Evolutionary conservation across 2,797 vertebrate species (phyloP).

Genomic region (Danio kyathit): DNA sequence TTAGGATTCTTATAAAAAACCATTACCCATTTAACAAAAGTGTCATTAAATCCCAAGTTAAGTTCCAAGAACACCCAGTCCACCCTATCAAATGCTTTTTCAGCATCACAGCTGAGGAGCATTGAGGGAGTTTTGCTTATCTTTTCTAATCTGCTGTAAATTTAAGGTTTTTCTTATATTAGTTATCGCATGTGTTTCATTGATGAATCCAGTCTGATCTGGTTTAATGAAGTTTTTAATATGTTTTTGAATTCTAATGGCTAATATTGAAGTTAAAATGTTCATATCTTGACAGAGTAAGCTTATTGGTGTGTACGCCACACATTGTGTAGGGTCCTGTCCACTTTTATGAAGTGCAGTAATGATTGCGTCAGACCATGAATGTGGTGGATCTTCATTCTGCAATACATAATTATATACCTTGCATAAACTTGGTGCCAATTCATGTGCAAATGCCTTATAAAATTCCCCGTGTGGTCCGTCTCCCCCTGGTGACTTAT

Average conservation of each 20-base stretch:
- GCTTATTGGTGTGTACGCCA: neutral
- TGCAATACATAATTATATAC: neutral
- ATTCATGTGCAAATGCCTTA: neutral
- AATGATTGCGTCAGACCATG: neutral
- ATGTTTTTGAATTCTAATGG: constrained; percentile 2
- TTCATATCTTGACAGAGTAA: neutral
- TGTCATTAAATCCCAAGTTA: constrained; percentile 18
- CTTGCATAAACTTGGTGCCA: neutral
- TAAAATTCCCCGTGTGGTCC: neutral
- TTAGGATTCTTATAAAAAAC: constrained; percentile 37
- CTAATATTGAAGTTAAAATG: constrained; percentile 1
- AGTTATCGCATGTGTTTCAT: neutral
- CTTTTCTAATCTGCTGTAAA: neutral
- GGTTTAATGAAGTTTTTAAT: neutral
- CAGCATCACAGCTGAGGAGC: constrained; percentile 44
- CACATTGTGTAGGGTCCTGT: constrained; percentile 11
- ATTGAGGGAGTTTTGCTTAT: constrained; percentile 23
- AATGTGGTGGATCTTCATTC: neutral
- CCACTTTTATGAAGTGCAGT: constrained; percentile 5
- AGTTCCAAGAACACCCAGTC: constrained; percentile 5
- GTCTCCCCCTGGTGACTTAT: too few species aligned
- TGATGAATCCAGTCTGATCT: constrained; percentile 2
- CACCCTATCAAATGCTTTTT: constrained; percentile 35
- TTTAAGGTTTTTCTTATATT: constrained; percentile 11
- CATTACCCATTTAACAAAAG: constrained; percentile 32